Percentiles rank a stretch among this genome's conserved stretches.
These are phyloP conservation scores for Troides helena DNA, from an alignment of 2,888 invertebrate genomes.

Conservation along the genomic window DNA sequence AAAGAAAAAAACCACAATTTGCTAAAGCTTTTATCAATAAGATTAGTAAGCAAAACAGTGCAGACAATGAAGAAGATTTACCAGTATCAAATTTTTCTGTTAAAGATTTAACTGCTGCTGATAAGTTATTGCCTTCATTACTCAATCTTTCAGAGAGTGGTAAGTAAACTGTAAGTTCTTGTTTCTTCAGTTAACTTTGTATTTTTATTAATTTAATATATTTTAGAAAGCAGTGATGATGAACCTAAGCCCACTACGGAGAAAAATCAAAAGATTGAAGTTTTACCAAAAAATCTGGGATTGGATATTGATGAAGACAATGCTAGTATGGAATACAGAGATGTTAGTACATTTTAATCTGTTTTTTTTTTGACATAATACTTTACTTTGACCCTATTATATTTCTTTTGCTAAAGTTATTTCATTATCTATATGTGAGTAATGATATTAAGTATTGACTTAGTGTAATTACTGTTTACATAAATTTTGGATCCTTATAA, in stretches of 20 bases:
- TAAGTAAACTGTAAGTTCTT: slow-evolving; percentile 43
- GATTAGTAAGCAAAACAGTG: slow-evolving; percentile 49
- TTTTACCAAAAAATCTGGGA: slow-evolving; percentile 32
- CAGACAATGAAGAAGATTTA: slow-evolving; percentile 42
- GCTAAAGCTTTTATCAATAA: slow-evolving; percentile 54
- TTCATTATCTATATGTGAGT: too few relatives aligned
- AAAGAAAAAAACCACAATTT: slow-evolving; percentile 44
- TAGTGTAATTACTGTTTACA: too few relatives aligned
- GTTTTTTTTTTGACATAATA: too few relatives aligned
- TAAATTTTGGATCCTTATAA: too few relatives aligned
- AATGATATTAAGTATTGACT: too few relatives aligned
- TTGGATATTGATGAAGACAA: slow-evolving; percentile 48
- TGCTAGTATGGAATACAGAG: slow-evolving; percentile 57
- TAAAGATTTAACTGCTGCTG: slow-evolving; percentile 69
- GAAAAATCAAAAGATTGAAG: slow-evolving; percentile 32
- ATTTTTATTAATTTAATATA: background rate
- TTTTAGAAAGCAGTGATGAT: slow-evolving; percentile 72
- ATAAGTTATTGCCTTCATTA: slow-evolving; percentile 68
- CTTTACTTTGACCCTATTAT: too few relatives aligned
- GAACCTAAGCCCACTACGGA: slow-evolving; percentile 44
- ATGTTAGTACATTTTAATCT: slow-evolving; percentile 51
- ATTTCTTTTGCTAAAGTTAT: too few relatives aligned
- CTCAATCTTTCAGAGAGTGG: slow-evolving; percentile 77
- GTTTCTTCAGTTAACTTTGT: background rate
- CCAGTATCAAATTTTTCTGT: slow-evolving; percentile 51